Evolutionary conservation across 2,888 invertebrate genomes (phyloP).

Genomic region (Andrena minutula): DNA sequence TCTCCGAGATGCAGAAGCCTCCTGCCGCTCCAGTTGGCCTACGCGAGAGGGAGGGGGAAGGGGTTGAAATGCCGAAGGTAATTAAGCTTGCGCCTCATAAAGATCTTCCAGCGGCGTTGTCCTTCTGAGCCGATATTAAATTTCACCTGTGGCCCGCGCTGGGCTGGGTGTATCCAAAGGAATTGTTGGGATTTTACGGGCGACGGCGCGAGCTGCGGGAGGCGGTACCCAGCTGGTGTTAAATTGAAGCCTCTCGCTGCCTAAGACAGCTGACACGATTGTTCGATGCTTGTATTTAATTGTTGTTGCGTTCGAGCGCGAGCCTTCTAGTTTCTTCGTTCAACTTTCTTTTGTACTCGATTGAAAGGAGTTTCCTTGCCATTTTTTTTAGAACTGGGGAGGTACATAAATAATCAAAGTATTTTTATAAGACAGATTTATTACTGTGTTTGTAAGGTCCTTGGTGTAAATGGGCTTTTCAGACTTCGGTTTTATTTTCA

Average conservation of each 20-base stretch:
- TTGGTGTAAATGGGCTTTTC: too few relatives aligned
- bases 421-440: too few relatives aligned
- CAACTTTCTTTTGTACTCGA: too few relatives aligned
- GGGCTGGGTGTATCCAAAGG: background rate
- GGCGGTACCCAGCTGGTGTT: conserved; percentile 8
- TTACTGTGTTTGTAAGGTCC: too few relatives aligned
- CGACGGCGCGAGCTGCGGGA: background rate
- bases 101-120: conserved; percentile 52
- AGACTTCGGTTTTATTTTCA: too few relatives aligned
- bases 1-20: conserved; percentile 31
- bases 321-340: background rate
- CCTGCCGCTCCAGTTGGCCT: background rate
- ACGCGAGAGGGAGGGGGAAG: conserved; percentile 1
- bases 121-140: conserved; percentile 58
- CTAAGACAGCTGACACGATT: conserved; percentile 1
- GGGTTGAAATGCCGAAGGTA: conserved; percentile 56
- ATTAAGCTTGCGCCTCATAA: conserved; percentile 69
- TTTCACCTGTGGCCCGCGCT: conserved; percentile 52
- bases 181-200: background rate
- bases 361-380: too few relatives aligned
- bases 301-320: background rate
- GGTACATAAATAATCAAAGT: too few relatives aligned
- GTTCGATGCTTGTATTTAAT: conserved; percentile 30
- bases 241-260: conserved; percentile 6
- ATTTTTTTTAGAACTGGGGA: too few relatives aligned